Evolutionary conservation across 2,888 invertebrate species (phyloP).

Genomic region (Aricia artaxerxes): DNA sequence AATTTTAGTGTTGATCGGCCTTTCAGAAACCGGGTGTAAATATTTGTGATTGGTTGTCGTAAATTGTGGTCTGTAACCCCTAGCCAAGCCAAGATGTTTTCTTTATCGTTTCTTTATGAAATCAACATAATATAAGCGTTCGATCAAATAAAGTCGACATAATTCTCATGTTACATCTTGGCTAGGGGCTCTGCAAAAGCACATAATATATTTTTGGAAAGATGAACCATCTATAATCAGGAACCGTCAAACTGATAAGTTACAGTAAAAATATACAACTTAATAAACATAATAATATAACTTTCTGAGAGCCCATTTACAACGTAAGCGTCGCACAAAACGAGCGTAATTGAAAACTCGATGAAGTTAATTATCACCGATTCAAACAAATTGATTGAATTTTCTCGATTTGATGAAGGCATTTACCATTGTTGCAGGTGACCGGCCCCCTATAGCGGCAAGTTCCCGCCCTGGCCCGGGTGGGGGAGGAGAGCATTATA

Average conservation of each 20-base stretch:
- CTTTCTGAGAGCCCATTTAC: not conserved
- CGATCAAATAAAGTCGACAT: too few relatives aligned
- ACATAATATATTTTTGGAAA: too few relatives aligned
- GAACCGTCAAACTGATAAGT: not conserved
- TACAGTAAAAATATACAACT: not conserved
- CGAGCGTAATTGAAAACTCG: not conserved
- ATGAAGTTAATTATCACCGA: not conserved
- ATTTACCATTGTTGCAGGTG: slow-evolving; percentile 54
- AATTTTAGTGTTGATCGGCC: too few relatives aligned
- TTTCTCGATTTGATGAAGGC: slow-evolving; percentile 7
- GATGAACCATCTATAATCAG: too few relatives aligned
- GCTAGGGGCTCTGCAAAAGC: too few relatives aligned
- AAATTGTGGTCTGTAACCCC: not conserved
- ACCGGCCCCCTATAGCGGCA: slow-evolving; percentile 78
- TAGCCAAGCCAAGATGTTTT: too few relatives aligned
- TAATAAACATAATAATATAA: not conserved
- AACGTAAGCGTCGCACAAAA: not conserved
- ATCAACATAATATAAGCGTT: too few relatives aligned
- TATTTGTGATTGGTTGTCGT: not conserved
- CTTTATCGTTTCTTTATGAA: too few relatives aligned
- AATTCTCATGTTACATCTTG: too few relatives aligned
- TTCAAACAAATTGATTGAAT: slow-evolving; percentile 6
- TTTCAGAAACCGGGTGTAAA: too few relatives aligned
- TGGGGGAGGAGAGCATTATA: slow-evolving; percentile 74
- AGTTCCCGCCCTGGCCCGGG: slow-evolving; percentile 75